Evolutionary conservation across 2,888 invertebrate genomes (phyloP).

Genomic region (Calephelis perditalis): DNA sequence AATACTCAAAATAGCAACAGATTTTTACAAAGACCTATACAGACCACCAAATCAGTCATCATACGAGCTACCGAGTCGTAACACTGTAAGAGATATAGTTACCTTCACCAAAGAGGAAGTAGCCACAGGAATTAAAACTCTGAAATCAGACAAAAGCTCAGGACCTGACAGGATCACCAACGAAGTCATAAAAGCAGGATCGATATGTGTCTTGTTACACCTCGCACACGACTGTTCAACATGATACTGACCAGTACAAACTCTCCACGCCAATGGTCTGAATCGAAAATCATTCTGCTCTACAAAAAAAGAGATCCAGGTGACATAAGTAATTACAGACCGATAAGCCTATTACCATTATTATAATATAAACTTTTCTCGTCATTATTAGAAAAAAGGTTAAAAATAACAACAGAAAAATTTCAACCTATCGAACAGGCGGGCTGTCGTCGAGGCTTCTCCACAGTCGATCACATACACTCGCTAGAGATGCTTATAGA

Average conservation of each 20-base stretch:
- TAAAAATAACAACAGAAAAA: constrained; percentile 8
- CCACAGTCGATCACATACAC: constrained; percentile 23
- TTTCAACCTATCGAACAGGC: not conserved
- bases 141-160: not conserved
- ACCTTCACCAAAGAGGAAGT: not conserved
- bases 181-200: not conserved
- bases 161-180: not conserved
- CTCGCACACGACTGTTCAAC: constrained; percentile 14
- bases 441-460: constrained; percentile 19
- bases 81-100: not conserved
- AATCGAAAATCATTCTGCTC: constrained; percentile 18
- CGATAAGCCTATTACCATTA: not conserved
- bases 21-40: not conserved
- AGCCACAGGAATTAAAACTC: not conserved
- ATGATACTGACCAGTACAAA: constrained; percentile 10
- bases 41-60: not conserved
- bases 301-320: constrained; percentile 14
- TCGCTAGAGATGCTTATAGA: constrained; percentile 21
- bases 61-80: not conserved
- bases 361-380: constrained; percentile 20
- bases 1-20: not conserved
- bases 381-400: constrained; percentile 13
- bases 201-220: not conserved
- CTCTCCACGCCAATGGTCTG: constrained; percentile 11
- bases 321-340: not conserved